A percentile compares a stretch with the other conserved stretches of the same genome.
Conservation (phyloP, 2,113 vertebrate genomes). For the Agapornis roseicollis region DNA sequence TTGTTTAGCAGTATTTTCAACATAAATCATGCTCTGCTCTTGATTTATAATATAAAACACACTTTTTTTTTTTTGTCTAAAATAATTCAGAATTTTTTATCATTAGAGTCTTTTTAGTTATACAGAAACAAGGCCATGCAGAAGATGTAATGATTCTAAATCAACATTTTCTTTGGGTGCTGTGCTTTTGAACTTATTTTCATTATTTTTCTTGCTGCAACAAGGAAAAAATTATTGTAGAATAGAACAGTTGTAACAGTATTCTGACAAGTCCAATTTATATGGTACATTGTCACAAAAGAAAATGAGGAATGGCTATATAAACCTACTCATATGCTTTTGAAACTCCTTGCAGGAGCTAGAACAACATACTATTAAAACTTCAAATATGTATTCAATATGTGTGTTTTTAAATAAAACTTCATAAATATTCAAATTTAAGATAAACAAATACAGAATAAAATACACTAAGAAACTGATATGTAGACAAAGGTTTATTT, state of each 20-base stretch:
- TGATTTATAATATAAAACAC: background rate
- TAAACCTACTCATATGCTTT: constrained; percentile 57
- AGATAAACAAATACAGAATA: constrained; percentile 85
- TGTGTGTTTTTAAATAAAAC: constrained; percentile 61
- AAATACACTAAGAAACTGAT: constrained; percentile 97
- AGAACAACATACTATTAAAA: constrained; percentile 60
- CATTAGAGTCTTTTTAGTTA: background rate
- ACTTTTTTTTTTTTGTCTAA: background rate
- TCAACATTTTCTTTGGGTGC: background rate
- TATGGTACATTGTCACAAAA: constrained; percentile 49
- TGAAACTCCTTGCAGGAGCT: constrained; percentile 62
- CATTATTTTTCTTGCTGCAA: constrained; percentile 17
- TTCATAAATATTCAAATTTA: constrained; percentile 76
- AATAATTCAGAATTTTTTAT: constrained; percentile 1
- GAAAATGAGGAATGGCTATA: constrained; percentile 59
- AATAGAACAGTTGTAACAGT: constrained; percentile 12
- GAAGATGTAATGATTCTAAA: background rate
- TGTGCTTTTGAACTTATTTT: constrained; percentile 24
- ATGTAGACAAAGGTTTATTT: constrained; percentile 99
- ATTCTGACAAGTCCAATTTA: constrained; percentile 51
- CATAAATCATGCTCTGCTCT: background rate
- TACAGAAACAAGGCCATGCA: constrained; percentile 9
- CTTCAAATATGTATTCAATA: constrained; percentile 61
- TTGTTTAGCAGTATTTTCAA: background rate
- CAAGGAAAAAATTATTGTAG: constrained; percentile 25